Evolutionary conservation across 2,113 vertebrate species (phyloP).

Genomic region (Haliaeetus leucogaster): DNA sequence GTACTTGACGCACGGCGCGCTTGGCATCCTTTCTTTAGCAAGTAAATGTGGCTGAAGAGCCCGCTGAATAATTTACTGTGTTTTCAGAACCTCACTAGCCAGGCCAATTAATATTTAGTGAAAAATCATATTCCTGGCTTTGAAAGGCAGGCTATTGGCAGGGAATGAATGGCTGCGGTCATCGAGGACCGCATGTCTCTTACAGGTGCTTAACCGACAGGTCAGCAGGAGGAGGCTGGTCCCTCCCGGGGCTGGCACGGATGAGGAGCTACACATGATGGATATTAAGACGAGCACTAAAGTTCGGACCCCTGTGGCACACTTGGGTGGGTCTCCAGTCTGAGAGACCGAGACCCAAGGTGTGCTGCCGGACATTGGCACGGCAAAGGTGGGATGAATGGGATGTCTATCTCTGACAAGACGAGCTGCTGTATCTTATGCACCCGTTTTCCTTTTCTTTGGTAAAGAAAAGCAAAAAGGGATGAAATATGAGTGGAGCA

Average conservation of each 20-base stretch:
- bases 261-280: not conserved
- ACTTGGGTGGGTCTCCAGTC: not conserved
- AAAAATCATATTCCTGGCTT: not conserved
- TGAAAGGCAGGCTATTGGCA: not conserved
- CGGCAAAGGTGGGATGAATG: not conserved
- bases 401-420: not conserved
- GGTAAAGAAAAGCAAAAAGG: not conserved
- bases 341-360: not conserved
- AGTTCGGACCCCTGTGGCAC: not conserved
- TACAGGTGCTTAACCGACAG: not conserved
- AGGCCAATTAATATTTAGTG: not conserved
- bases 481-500: not conserved
- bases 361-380: not conserved
- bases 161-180: not conserved
- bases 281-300: not conserved
- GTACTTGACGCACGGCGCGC: not conserved
- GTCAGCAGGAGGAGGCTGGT: not conserved
- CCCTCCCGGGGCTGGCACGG: rapidly evolving
- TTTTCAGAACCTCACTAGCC: not conserved
- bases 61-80: not conserved
- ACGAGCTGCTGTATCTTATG: not conserved
- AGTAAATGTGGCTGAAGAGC: not conserved
- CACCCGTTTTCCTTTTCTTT: not conserved
- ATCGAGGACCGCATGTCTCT: rapidly evolving
- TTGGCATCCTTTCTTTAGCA: not conserved